Evolutionary conservation across 2,113 vertebrate genomes (phyloP), one percentile per base, ranked within the genome.

Genomic region (Melanerpes aurifrons): DNA sequence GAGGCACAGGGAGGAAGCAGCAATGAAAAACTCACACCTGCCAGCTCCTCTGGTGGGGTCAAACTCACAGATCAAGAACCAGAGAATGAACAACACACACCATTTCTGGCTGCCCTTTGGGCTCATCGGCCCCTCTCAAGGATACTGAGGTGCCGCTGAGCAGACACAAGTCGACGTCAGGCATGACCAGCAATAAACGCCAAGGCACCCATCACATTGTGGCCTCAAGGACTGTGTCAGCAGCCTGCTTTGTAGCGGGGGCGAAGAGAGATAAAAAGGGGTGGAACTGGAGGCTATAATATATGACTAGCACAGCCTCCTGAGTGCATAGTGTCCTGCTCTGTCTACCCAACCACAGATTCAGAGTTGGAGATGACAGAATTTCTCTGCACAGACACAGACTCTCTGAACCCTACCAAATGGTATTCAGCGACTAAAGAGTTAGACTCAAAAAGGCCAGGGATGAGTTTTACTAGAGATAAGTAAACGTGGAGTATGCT

Each of bases 1-100:
- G 72, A 70, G 77, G 63, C 69, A 82, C 5, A 0, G 18, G 45
- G 57, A 75, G 77, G 61, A 87, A 54, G 43, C 0, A 43, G 73
- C 79, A 48, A 59, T 29, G 70, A 82, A 87, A 95, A 92, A 83
- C 66, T 88, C 61, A 63, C 87, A 59, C 73, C 92, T 82, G 69
- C 57, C 1, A 29, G 67, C 54, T 71, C 54, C 85, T 86, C 74
- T 0, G 0, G 73, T 21, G 47, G 20, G 56, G 64, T 22, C 4
- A 0, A 63, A 25, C 47, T 68, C 3, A 0, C 1, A 12, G 22
- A 82, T 12, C 1, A 26, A 37, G 75, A 89, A 54, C 37, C 12
- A 12, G 32, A 32, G 63, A 71, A 75, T 14, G 61, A 70, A 54
- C 35, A 74, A 67, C 48, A 31, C 1, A 12, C 25, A 19, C 29